Conservation (phyloP, 53 echinoderm and acorn worm species). For the Paracentrotus lividus region DNA sequence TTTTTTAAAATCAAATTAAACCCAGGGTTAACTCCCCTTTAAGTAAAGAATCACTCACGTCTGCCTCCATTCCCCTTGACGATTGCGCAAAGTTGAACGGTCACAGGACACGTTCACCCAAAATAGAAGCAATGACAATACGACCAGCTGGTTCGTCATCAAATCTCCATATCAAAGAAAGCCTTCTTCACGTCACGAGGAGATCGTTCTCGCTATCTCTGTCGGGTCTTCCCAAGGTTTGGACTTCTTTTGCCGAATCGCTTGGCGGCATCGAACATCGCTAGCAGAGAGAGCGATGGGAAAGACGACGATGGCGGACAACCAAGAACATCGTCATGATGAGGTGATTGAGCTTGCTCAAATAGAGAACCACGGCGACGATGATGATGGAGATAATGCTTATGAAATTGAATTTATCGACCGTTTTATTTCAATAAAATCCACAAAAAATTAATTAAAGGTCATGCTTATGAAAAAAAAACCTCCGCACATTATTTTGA, state of each 20-base stretch:
- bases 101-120: conserved; percentile 90
- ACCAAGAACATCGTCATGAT: conserved; percentile 32
- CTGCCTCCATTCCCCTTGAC: conserved; percentile 85
- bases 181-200: conserved; percentile 91
- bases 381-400: background rate
- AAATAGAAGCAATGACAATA: conserved; percentile 86
- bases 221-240: conserved; percentile 91
- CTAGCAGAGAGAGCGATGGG: background rate
- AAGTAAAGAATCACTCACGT: conserved; percentile 43
- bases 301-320: background rate
- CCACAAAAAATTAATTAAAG: background rate
- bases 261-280: conserved; percentile 55
- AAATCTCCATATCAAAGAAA: conserved; percentile 91
- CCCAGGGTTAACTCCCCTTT: background rate
- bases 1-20: background rate
- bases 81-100: conserved; percentile 95
- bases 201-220: conserved; percentile 85
- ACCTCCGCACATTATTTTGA: background rate
- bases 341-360: background rate
- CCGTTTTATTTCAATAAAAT: background rate
- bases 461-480: background rate
- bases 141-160: conserved; percentile 88
- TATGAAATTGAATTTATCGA: background rate
- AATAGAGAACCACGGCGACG: background rate
- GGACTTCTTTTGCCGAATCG: conserved; percentile 70